Percentiles rank a stretch among this genome's conserved stretches.
phyloP scores from a whole-genome alignment of 2,888 invertebrate species.

The Abrostola triplasia region DNA sequence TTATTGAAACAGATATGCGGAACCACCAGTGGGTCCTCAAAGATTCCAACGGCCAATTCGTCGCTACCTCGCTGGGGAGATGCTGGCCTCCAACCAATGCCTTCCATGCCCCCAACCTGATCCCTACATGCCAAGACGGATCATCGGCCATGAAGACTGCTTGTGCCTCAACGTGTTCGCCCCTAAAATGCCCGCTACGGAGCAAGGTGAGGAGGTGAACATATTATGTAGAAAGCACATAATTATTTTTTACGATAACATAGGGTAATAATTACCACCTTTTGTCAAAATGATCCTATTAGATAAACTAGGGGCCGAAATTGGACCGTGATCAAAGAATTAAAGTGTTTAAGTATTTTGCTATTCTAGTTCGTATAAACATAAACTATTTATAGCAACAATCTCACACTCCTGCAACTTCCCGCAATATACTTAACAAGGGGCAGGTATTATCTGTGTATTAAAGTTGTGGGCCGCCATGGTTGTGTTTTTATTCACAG shows the following conservation, averaged over 20 bases:
- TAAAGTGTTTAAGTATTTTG: too few species aligned
- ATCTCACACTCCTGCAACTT: too few species aligned
- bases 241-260: not conserved
- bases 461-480: too few species aligned
- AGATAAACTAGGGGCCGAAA: too few species aligned
- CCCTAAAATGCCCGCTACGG: slow-evolving; percentile 91
- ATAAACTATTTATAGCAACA: too few species aligned
- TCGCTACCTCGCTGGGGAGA: slow-evolving; percentile 77
- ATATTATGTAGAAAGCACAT: not conserved
- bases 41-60: slow-evolving; percentile 82
- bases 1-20: slow-evolving; percentile 73
- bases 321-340: too few species aligned
- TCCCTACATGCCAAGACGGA: slow-evolving; percentile 64
- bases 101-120: slow-evolving; percentile 78
- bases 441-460: too few species aligned
- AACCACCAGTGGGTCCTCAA: slow-evolving; percentile 81
- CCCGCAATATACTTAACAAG: too few species aligned
- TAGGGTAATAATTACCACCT: too few species aligned
- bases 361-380: too few species aligned
- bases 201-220: slow-evolving; percentile 67
- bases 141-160: slow-evolving; percentile 90
- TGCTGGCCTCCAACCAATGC: slow-evolving; percentile 73
- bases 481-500: too few species aligned
- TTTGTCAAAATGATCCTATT: too few species aligned
- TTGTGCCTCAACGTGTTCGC: slow-evolving; percentile 93